These are phyloP conservation scores for Passerina amoena DNA, from an alignment of 2,113 vertebrate species.

Conservation along the genomic window DNA sequence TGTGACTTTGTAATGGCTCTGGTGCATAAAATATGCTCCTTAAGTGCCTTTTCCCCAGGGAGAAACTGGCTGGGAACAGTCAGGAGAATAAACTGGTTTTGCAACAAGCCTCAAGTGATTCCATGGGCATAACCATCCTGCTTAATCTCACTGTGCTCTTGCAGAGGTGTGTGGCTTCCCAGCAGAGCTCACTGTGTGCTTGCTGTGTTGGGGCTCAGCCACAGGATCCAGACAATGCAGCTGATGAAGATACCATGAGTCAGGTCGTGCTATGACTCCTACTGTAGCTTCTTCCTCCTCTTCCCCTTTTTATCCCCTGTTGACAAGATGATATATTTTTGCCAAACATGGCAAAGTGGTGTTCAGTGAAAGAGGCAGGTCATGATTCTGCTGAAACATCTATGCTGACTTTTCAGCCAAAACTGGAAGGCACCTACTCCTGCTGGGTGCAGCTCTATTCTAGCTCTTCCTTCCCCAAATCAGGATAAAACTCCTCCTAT, in stretches of 20 bases:
- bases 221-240: accelerated
- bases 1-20: background rate
- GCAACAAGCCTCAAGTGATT: background rate
- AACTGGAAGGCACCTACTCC: background rate
- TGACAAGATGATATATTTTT: background rate
- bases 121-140: background rate
- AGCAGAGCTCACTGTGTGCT: background rate
- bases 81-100: background rate
- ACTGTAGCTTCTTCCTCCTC: background rate
- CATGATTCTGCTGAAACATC: background rate
- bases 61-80: background rate
- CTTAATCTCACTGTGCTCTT: background rate
- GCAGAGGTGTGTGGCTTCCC: background rate
- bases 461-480: background rate
- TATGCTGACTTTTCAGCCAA: background rate
- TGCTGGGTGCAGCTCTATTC: background rate
- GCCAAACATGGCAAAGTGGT: background rate
- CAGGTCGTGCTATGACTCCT: background rate
- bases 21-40: background rate
- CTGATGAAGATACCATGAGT: background rate
- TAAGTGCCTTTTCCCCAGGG: background rate
- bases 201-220: background rate
- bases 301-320: background rate
- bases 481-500: background rate
- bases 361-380: background rate